Conservation (phyloP, 2,797 vertebrate species). For the Hyperoplus lanceolatus region DNA sequence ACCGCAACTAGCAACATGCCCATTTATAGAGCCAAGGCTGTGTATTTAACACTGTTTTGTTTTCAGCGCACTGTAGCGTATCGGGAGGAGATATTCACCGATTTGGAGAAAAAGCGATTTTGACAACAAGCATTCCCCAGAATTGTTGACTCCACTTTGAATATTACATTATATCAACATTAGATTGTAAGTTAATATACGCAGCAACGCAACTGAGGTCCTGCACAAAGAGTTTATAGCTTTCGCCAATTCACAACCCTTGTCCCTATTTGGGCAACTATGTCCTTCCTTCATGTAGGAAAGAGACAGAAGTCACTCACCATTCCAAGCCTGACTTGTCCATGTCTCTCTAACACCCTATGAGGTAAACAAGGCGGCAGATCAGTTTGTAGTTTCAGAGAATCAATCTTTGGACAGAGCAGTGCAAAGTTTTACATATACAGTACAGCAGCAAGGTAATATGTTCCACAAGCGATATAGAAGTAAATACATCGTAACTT, state of each 20-base stretch:
- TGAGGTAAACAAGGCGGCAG: constrained; percentile 11
- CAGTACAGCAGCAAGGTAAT: neutral
- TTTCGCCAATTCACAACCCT: too few relatives aligned
- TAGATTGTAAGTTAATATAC: neutral
- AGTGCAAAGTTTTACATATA: neutral
- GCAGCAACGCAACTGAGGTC: neutral
- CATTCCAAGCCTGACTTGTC: constrained; percentile 97
- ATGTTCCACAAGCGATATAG: neutral
- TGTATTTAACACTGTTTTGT: too few relatives aligned
- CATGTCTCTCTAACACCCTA: constrained; percentile 92
- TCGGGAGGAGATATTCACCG: too few relatives aligned
- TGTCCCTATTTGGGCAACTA: too few relatives aligned
- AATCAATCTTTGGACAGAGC: neutral
- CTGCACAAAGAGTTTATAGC: too few relatives aligned
- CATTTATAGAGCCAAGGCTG: too few relatives aligned
- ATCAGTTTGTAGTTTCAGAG: neutral
- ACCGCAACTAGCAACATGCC: too few relatives aligned
- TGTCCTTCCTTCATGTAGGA: neutral
- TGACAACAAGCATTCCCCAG: too few relatives aligned
- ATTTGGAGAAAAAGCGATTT: too few relatives aligned
- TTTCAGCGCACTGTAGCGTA: too few relatives aligned
- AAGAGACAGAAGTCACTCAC: constrained; percentile 80
- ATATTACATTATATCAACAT: neutral
- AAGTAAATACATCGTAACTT: neutral
- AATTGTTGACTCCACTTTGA: too few relatives aligned